Base-by-base conservation (phyloP, 2,113 vertebrate genomes). In the Actenoides lindsayi region DNA sequence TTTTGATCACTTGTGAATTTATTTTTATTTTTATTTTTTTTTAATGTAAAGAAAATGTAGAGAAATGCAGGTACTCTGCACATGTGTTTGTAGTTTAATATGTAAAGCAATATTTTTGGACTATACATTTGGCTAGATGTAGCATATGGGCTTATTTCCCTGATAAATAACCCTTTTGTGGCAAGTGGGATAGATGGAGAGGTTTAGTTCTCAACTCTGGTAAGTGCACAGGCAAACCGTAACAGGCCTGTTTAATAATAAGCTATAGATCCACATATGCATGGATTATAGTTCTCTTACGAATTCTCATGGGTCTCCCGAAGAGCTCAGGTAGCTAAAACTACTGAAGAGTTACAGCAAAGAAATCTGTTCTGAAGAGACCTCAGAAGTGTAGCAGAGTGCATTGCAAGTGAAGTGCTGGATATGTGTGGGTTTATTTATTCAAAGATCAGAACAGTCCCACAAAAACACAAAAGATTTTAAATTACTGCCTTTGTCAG, bases 391-490 rank as follows among this genome's bases (percentile, higher is more conserved):
- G 3, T n/a, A 44, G 18, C 31, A 50, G 60, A 54, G 18, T 23
- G 4, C 6, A 18, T 85, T 24, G 25, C 6, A 16, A 33, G 18
- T 30, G 57, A 77, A 42, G 28, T 27, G 46, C 28, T 76, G 27
- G 27, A 5, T 57, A 30, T 1, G 2, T 19, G n/a, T 10, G 69
- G 16, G 6, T 30, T 83, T 50, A 24, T 42, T 35, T 46, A 25
- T 30, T 9, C 37, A 21, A 5, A 67, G 41, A 28, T 5, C 11
- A 6, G 4, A 30, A 62, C 0, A 0, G 31, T 28, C 33, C 54
- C 28, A 53, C 13, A 51, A 33, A 73, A 69, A 5, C 9, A 13
- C 39, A n/a, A 1, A 13, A 9, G 7, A 46, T 41, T 65, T 85
- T 54, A 25, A 31, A n/a, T 54, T 7, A 6, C 25, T 41, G 44